phyloP scores from a whole-genome alignment of 2,113 vertebrate genomes.

The Sinocyclocheilus grahami region DNA sequence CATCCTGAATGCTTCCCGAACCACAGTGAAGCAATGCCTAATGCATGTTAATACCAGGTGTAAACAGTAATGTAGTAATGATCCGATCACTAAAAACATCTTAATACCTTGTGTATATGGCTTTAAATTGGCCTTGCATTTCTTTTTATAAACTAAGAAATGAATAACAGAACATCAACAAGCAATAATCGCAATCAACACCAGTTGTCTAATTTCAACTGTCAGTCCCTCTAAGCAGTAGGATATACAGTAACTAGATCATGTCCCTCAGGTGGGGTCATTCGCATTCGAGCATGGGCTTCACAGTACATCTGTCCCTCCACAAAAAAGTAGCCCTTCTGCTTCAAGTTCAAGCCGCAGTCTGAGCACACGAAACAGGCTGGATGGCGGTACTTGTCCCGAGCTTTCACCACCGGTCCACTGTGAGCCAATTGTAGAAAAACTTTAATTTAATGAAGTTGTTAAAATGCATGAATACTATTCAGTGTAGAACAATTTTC shows the following conservation, averaged over 20 bases:
- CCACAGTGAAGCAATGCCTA: background rate
- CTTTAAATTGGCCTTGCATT: background rate
- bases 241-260: conserved; percentile 83
- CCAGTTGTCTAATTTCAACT: background rate
- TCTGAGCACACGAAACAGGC: conserved; percentile 88
- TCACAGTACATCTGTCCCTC: conserved; percentile 88
- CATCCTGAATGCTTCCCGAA: background rate
- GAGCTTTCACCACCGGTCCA: conserved; percentile 84
- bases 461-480: background rate
- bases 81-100: background rate
- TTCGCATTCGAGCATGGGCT: conserved; percentile 80
- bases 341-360: conserved; percentile 86
- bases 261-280: conserved; percentile 81
- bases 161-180: background rate
- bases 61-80: background rate
- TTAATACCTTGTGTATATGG: no score
- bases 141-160: background rate
- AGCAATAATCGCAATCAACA: background rate
- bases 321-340: conserved; percentile 89
- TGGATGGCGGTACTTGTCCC: conserved; percentile 84
- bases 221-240: conserved; percentile 64
- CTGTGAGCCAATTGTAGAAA: conserved; percentile 60
- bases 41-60: background rate
- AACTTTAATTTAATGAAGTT: background rate
- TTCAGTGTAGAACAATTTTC: background rate